Base-by-base conservation (phyloP, 2,888 invertebrate species). In the Andricus curvator region DNA sequence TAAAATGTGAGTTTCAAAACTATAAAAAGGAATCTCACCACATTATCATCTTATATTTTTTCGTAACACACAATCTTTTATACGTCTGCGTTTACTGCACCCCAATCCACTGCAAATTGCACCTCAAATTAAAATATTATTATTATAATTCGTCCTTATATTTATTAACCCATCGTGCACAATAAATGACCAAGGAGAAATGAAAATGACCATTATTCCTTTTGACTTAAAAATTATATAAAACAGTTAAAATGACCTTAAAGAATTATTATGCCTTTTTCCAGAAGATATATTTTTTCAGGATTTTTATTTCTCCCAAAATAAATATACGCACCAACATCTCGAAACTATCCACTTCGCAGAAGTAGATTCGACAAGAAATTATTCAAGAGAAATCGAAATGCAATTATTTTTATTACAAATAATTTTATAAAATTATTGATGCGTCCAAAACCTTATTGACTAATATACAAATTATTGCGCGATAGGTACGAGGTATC, bases 401-500 rank as follows among this genome's bases (percentile, higher is more conserved):
- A 51, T 56, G 8, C n/a, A 56, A 56, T n/a, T 56, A 60, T 22
- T n/a, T 60, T 22, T 1, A 60, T 11, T 60, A 22, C 4, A 60
- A 60, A 60, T 60, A 60, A 60, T 60, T 60, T 60, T 11, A 60
- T 22, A 11, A 60, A 22, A 25, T 17, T 70, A 8, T 70, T 51
- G 51, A 48, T 70, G 51, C 25, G 51, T 51, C 70, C 51, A 48
- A 70, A 70, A 51, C 70, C 70, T 29, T 70, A 70, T 29, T 60
- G 8, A 56, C 9, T 56, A 44, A 44, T 15, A 44, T 4, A 56
- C 2, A 56, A 68, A 44, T 70, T 48, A 70, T 70, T 70, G 51
- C 29, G 70, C 70, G 48, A 37, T 68, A 68, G 68, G 68, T 68
- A 68, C 25, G 44, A 68, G 68, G 70, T 29, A 70, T 70, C 51